Percentiles rank a stretch among this genome's conserved stretches.
Evolutionary conservation across 2,797 vertebrate species (phyloP).

Genomic region (Limnodromus scolopaceus): DNA sequence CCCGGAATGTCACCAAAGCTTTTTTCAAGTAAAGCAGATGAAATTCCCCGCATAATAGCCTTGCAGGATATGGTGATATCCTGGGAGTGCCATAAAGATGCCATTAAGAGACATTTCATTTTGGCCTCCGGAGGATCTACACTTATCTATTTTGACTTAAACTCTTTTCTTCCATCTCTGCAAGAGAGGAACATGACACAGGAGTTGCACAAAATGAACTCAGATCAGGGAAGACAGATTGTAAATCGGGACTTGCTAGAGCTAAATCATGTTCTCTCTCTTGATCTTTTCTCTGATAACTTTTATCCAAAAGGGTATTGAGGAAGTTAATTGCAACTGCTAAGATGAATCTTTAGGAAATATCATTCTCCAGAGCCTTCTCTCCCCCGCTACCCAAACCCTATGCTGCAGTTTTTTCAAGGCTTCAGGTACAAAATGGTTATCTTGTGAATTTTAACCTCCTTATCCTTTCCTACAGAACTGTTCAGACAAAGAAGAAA

Average conservation of each 20-base stretch:
- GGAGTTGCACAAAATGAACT: neutral
- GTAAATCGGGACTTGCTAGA: slow-evolving; percentile 17
- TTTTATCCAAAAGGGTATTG: slow-evolving; percentile 27
- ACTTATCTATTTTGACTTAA: slow-evolving; percentile 22
- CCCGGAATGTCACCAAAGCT: slow-evolving; percentile 1
- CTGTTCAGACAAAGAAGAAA: neutral
- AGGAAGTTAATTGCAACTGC: slow-evolving; percentile 12
- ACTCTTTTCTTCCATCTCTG: slow-evolving; percentile 10
- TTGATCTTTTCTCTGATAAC: neutral
- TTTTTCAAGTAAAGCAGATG: slow-evolving; percentile 2
- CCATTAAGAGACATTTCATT: slow-evolving; percentile 38
- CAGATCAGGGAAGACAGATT: slow-evolving; percentile 13
- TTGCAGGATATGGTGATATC: slow-evolving; percentile 11
- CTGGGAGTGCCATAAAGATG: neutral
- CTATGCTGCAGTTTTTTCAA: neutral
- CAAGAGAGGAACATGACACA: neutral
- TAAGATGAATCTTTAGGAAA: slow-evolving; percentile 2
- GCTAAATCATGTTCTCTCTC: neutral
- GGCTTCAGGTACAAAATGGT: neutral
- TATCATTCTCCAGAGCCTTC: neutral
- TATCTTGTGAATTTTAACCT: slow-evolving; percentile 17
- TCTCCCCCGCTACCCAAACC: neutral
- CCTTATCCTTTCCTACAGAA: neutral
- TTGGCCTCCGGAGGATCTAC: neutral
- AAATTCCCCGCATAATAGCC: slow-evolving; percentile 35